Conservation (phyloP, 2,113 vertebrate species). For the Epinephelus fuscoguttatus region DNA sequence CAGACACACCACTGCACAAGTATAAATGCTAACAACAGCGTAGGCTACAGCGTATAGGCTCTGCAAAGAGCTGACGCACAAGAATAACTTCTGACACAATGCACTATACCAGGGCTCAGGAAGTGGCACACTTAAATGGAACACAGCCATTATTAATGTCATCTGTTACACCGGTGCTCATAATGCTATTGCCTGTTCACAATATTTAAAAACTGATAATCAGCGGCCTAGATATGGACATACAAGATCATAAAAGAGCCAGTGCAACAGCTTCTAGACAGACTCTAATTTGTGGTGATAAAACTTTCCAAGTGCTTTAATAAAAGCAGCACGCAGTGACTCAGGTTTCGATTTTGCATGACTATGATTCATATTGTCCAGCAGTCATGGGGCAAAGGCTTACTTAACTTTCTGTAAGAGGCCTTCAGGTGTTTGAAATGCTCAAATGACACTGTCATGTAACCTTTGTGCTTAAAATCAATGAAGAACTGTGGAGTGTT, state of each 20-base stretch:
- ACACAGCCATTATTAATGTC: neutral
- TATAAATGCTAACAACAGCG: no score
- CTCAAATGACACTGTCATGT: neutral
- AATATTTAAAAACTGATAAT: neutral
- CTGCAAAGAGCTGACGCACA: no score
- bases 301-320: neutral
- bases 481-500: neutral
- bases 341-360: conserved; percentile 36
- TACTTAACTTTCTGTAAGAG: neutral
- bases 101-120: neutral
- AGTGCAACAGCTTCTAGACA: neutral
- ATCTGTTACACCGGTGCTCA: neutral
- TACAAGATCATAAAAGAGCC: conserved; percentile 3
- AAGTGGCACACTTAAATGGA: neutral
- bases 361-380: conserved; percentile 38
- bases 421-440: conserved; percentile 1
- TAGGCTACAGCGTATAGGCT: no score
- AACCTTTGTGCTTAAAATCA: conserved; percentile 29
- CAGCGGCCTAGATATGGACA: neutral
- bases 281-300: conserved; percentile 9
- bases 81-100: neutral
- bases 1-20: no score
- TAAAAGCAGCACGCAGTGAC: conserved; percentile 6
- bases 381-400: conserved; percentile 48
- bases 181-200: neutral